These are phyloP conservation scores for Holothuria glaberrima DNA, from an alignment of 35 echinoderm and acorn worm genomes.

Conservation along the genomic window DNA sequence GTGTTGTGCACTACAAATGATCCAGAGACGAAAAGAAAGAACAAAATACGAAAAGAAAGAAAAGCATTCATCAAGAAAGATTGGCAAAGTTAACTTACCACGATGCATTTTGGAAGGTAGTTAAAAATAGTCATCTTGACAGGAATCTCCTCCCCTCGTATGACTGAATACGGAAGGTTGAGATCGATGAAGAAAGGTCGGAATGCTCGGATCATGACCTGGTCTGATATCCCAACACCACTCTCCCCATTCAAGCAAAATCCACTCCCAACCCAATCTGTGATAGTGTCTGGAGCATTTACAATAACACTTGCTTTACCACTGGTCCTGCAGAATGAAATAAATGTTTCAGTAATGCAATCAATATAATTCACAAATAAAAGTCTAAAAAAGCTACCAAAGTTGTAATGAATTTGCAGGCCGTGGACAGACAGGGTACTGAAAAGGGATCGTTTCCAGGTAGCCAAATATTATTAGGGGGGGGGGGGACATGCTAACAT, in stretches of 20 bases:
- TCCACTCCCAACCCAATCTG: conserved; percentile 53
- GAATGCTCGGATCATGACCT: conserved; percentile 46
- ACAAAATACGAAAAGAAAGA: neutral
- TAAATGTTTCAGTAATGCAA: no score
- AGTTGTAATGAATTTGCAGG: no score
- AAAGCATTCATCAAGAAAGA: neutral
- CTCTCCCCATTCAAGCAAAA: conserved; percentile 49
- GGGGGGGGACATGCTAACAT: no score
- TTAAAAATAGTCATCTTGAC: conserved; percentile 56
- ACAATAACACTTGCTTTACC: conserved; percentile 12
- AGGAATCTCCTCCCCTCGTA: conserved; percentile 57
- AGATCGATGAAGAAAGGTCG: conserved; percentile 67
- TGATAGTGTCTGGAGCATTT: conserved; percentile 61
- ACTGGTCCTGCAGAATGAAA: neutral
- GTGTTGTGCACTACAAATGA: no score
- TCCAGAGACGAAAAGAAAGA: neutral
- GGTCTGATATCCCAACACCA: conserved; percentile 56
- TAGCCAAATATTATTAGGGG: no score
- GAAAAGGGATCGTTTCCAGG: no score
- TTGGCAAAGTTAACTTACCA: conserved; percentile 28
- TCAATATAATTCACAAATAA: no score
- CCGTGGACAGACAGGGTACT: no score
- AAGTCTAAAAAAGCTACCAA: no score
- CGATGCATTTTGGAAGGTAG: conserved; percentile 57
- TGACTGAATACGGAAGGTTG: conserved; percentile 63